These are phyloP conservation scores for Illadopsis cleaveri DNA, from an alignment of 2,113 vertebrate species.

Conservation along the genomic window DNA sequence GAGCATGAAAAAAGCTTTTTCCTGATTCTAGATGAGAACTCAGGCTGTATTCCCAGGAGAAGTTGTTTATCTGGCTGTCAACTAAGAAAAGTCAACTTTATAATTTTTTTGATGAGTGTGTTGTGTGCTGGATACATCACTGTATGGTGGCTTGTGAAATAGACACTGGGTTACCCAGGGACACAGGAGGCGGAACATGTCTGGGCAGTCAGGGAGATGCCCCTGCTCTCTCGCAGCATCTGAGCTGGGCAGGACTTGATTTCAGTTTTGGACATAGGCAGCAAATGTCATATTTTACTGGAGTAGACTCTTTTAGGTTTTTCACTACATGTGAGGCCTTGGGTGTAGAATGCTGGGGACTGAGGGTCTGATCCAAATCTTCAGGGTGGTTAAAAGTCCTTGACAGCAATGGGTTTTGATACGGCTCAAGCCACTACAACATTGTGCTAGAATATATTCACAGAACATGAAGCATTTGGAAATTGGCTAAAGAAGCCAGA, in stretches of 20 bases:
- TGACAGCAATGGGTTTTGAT: background rate
- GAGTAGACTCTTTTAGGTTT: background rate
- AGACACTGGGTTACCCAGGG: too few species aligned
- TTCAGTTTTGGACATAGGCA: background rate
- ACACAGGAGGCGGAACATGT: fast-evolving
- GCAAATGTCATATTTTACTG: background rate
- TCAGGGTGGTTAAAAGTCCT: background rate
- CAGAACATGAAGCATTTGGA: background rate
- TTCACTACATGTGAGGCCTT: background rate
- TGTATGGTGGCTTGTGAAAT: background rate
- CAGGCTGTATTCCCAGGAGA: background rate
- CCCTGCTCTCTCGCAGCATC: background rate
- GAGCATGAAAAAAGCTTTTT: background rate
- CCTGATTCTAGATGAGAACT: background rate
- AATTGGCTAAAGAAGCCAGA: background rate
- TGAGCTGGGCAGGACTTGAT: background rate
- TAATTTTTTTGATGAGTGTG: background rate
- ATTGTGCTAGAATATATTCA: background rate
- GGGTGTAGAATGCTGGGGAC: background rate
- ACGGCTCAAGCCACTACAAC: background rate
- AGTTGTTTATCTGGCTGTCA: background rate
- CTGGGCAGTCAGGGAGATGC: fast-evolving
- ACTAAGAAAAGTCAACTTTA: background rate
- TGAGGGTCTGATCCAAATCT: background rate
- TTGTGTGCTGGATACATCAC: background rate